phyloP scores from a whole-genome alignment of 2,888 invertebrate genomes.

The Microctonus hyperodae region DNA sequence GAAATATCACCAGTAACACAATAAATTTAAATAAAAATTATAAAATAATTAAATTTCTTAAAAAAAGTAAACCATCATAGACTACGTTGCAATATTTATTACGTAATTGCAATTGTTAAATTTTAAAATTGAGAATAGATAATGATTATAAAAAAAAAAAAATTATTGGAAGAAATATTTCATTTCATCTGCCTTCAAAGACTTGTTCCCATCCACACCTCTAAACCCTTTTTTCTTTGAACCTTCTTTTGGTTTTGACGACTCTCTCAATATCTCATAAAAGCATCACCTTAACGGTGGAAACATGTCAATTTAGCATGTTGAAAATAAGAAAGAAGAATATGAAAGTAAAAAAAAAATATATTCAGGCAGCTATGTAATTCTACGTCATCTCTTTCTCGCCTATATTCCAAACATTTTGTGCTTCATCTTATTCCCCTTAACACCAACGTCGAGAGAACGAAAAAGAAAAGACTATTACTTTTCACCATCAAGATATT shows the following conservation, averaged over 20 bases:
- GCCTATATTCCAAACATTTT: neutral
- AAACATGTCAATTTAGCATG: neutral
- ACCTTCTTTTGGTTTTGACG: neutral
- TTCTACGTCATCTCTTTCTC: neutral
- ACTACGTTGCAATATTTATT: too few species aligned
- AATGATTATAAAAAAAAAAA: neutral
- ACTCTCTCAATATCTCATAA: neutral
- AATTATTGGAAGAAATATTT: neutral
- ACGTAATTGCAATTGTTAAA: too few species aligned
- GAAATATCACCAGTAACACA: too few species aligned
- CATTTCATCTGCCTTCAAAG: neutral
- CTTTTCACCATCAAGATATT: conserved; percentile 11
- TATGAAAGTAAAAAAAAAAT: neutral
- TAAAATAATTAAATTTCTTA: too few species aligned
- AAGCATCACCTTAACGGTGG: neutral
- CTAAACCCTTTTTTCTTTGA: neutral
- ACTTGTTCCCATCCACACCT: neutral
- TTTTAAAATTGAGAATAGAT: neutral
- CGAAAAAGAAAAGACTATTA: neutral
- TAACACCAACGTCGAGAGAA: neutral
- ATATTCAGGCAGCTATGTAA: neutral
- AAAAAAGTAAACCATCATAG: too few species aligned
- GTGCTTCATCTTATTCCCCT: neutral
- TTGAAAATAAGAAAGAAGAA: neutral
- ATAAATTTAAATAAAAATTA: too few species aligned